These are phyloP conservation scores for Glandiceps talaboti DNA, from an alignment of 53 echinoderm and acorn worm genomes.

Conservation along the genomic window DNA sequence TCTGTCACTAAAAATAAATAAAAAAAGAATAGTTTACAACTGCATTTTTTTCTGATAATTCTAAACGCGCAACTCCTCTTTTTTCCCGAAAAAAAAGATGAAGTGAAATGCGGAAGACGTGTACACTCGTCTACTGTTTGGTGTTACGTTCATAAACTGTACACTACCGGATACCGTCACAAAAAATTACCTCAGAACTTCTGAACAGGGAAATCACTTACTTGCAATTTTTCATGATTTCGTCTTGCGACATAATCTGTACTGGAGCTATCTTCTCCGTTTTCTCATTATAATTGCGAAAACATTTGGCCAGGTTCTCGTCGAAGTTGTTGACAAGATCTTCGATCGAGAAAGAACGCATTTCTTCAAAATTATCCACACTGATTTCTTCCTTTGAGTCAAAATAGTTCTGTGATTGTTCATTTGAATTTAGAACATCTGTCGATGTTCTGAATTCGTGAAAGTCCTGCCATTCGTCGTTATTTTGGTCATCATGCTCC, in stretches of 20 bases:
- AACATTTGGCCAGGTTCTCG: constrained; percentile 92
- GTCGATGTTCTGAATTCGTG: constrained; percentile 73
- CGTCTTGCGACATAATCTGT: constrained; percentile 87
- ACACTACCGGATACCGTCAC: no score
- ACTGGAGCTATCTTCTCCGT: constrained; percentile 92
- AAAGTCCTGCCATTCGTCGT: constrained; percentile 98
- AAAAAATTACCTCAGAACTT: neutral
- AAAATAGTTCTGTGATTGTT: constrained; percentile 21
- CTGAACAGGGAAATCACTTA: constrained; percentile 48
- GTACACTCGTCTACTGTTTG: no score
- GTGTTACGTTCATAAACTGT: no score
- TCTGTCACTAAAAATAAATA: no score
- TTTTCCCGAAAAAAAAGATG: no score
- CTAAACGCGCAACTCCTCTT: no score
- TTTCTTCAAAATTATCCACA: constrained; percentile 93
- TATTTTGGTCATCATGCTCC: constrained; percentile 54
- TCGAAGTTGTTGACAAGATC: constrained; percentile 99
- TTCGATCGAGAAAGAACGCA: constrained; percentile 82
- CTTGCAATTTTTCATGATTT: constrained; percentile 99
- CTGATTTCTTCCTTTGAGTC: constrained; percentile 75
- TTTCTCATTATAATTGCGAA: constrained; percentile 89
- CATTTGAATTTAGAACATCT: constrained; percentile 90
- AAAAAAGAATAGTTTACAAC: no score
- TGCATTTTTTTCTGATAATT: no score
- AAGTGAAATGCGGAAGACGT: no score